A percentile compares a stretch with the other conserved stretches of the same genome.
phyloP scores from a whole-genome alignment of 2,797 vertebrate genomes.

The Rachycentron canadum region DNA sequence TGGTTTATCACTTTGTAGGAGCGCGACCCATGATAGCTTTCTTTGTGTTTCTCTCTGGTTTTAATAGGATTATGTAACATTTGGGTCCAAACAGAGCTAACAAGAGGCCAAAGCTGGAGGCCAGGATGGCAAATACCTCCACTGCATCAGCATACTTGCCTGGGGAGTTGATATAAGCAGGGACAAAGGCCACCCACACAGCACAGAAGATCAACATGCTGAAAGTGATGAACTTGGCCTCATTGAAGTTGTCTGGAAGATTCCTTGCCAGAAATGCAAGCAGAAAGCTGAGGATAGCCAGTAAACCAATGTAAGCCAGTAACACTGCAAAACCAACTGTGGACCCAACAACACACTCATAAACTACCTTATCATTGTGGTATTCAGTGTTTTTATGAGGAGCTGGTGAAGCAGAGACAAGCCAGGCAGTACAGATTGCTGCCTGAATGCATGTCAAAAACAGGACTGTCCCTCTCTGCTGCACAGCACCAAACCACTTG shows the following conservation, averaged over 20 bases:
- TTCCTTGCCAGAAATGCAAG: conserved; percentile 76
- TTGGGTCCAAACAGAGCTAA: conserved; percentile 76
- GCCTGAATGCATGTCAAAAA: conserved; percentile 34
- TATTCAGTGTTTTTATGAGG: conserved; percentile 70
- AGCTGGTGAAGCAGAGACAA: conserved; percentile 65
- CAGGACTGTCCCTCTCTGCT: too few species aligned
- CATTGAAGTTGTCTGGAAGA: conserved; percentile 76
- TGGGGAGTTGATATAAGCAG: conserved; percentile 2
- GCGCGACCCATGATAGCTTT: conserved; percentile 31
- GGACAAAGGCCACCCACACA: conserved; percentile 75
- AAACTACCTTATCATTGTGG: conserved; percentile 75
- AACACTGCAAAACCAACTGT: conserved; percentile 67
- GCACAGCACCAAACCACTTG: conserved; percentile 12
- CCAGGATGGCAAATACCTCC: too few species aligned
- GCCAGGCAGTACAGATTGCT: conserved; percentile 65
- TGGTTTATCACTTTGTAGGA: background rate
- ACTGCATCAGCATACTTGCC: too few species aligned
- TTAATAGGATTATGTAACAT: conserved; percentile 66
- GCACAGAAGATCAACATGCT: conserved; percentile 78
- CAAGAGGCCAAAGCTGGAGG: conserved; percentile 69
- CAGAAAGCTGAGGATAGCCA: conserved; percentile 69
- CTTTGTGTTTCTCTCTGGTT: conserved; percentile 76
- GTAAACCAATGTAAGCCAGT: conserved; percentile 73
- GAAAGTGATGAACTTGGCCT: conserved; percentile 78
- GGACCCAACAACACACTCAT: conserved; percentile 75